A percentile compares a stretch with the other conserved stretches of the same genome.
Conservation (phyloP, 64 coral and sea anemone species). For the Astreopora myriophthalma region DNA sequence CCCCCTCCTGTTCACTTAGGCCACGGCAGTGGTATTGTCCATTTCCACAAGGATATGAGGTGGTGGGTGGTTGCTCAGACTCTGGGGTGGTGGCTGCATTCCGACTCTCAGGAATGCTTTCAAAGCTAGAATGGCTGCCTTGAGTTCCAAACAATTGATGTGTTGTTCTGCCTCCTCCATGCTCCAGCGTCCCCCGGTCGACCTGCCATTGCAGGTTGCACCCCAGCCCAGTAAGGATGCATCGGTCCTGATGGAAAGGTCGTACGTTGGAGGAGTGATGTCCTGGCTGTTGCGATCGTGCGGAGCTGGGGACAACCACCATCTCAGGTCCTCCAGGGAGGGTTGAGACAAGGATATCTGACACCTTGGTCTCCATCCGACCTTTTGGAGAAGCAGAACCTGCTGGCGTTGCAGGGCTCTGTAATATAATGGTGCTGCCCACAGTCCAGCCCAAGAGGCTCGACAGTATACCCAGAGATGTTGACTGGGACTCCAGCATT, state of each 20-base stretch:
- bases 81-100: background rate
- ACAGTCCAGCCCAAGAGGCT: background rate
- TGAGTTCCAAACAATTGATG: slow-evolving; percentile 55
- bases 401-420: slow-evolving; percentile 25
- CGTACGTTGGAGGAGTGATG: slow-evolving; percentile 24
- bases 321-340: slow-evolving; percentile 29
- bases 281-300: too few species aligned
- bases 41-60: slow-evolving; percentile 55
- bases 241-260: slow-evolving; percentile 41
- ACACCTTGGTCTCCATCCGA: background rate
- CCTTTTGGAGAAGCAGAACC: background rate
- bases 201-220: slow-evolving; percentile 26
- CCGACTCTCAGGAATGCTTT: slow-evolving; percentile 19
- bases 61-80: background rate
- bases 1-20: slow-evolving; percentile 51
- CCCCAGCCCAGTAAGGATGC: slow-evolving; percentile 61
- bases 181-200: slow-evolving; percentile 50
- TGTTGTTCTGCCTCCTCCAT: slow-evolving; percentile 23
- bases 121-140: slow-evolving; percentile 32
- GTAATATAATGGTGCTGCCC: slow-evolving; percentile 18
- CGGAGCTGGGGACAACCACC: slow-evolving; percentile 21
- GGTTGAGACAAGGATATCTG: background rate
- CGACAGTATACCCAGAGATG: background rate
- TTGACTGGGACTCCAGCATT: background rate
- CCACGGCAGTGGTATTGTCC: too few species aligned